Conservation (phyloP, 2,888 invertebrate species). For the Drosophila acutilabella region DNA sequence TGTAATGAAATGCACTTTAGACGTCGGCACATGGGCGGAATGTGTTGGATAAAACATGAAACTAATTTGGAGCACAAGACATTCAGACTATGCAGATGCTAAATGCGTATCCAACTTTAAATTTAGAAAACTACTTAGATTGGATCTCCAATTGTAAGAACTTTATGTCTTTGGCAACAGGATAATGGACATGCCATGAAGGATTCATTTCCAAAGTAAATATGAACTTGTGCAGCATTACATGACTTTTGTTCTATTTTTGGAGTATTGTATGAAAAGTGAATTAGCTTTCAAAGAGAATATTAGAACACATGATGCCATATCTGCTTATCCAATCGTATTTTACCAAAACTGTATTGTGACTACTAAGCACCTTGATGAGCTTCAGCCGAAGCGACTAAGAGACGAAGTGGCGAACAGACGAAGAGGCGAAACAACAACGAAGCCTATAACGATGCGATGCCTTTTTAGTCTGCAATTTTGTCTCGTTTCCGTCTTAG, state of each 20-base stretch:
- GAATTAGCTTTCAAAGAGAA: slow-evolving; percentile 49
- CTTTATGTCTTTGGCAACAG: neutral
- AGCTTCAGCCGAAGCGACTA: slow-evolving; percentile 30
- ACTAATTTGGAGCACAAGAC: slow-evolving; percentile 6
- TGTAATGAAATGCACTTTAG: slow-evolving; percentile 19
- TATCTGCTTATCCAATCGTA: slow-evolving; percentile 55
- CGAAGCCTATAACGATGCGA: slow-evolving; percentile 31
- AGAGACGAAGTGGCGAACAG: slow-evolving; percentile 4
- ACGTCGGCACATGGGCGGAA: slow-evolving; percentile 23
- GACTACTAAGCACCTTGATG: slow-evolving; percentile 39
- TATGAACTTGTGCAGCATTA: slow-evolving; percentile 13
- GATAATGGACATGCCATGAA: neutral
- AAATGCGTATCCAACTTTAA: slow-evolving; percentile 2
- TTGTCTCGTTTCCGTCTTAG: slow-evolving; percentile 35
- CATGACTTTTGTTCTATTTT: slow-evolving; percentile 8
- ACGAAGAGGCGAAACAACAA: neutral
- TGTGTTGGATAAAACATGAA: slow-evolving; percentile 9
- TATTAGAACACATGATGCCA: slow-evolving; percentile 48
- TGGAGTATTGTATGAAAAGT: slow-evolving; percentile 35
- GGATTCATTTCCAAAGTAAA: slow-evolving; percentile 20
- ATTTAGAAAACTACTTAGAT: neutral
- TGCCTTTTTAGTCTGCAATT: slow-evolving; percentile 38
- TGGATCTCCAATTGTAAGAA: neutral
- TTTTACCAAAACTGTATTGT: slow-evolving; percentile 51
- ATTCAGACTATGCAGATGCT: slow-evolving; percentile 9